Base-by-base conservation (phyloP, 2,113 vertebrate genomes). In the Anarrhichthys ocellatus region DNA sequence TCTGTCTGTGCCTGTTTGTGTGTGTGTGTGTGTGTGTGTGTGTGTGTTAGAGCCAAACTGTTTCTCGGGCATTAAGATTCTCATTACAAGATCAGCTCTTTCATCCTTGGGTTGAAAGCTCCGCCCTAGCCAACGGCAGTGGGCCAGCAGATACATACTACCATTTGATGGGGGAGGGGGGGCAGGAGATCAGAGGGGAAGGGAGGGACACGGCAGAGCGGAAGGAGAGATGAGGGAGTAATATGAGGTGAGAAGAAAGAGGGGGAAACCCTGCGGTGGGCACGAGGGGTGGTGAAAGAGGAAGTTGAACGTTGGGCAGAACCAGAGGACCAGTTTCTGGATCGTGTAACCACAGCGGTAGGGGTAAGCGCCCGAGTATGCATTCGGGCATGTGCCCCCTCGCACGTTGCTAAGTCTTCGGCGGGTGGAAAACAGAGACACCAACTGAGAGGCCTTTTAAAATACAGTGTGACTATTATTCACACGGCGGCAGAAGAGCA, bases 21-120 rank as follows among this genome's bases (percentile, higher is more conserved):
- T 24, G 38, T 59, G 40, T 58, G 77, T 40, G 34, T n/a, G 36
- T 42, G 54, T 27, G 44, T 15, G 44, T 24, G 52, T 54, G 40
- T 80, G 80, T 80, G 83, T 64, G 73, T 79, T 62, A 13, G 58
- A 68, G 61, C 65, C 72, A 56, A 89, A 88, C 76, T 32, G 70
- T 89, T 90, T 87, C 85, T 85, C 77, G 7, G 54, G 81, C 81
- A 87, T 87, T 90, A 88, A 81, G 88, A 92, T 89, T 92, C 89
- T 92, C 91, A 90, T 93, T 91, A 90, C 81, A 81, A 81, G 78
- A 91, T 86, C 85, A 86, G 48, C 76, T 88, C 90, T 93, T 91
- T 93, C 92, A 93, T 92, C 91, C 82, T 77, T 9, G 74, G 84
- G 89, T 92, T 92, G 89, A 93, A 92, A 93, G 91, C 81, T 8